Evolutionary conservation across 1,140 invertebrate species (phyloP).

Genomic region (Drosophila lacteicornis): DNA sequence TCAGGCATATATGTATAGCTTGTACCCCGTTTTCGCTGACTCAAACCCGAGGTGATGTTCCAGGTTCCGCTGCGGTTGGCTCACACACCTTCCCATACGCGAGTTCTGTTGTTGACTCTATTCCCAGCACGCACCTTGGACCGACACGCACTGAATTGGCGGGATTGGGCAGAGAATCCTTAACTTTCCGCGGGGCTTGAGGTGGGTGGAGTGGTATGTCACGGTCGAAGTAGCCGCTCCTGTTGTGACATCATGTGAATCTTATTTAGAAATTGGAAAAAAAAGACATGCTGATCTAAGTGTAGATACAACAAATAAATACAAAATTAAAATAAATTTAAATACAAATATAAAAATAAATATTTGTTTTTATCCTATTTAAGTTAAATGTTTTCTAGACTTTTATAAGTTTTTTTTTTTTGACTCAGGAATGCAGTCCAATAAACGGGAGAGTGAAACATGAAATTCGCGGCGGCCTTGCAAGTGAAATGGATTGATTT

Average conservation of each 20-base stretch:
- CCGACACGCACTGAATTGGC: background rate
- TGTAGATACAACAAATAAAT: too few relatives aligned
- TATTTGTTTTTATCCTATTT: too few relatives aligned
- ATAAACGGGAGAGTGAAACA: background rate
- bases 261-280: background rate
- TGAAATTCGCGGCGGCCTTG: constrained; percentile 1
- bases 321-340: too few relatives aligned
- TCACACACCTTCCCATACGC: background rate
- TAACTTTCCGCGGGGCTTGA: background rate
- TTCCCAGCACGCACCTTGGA: constrained; percentile 16
- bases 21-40: background rate
- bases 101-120: background rate
- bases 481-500: constrained; percentile 57
- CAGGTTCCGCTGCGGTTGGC: background rate
- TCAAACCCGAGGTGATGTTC: background rate
- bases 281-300: background rate
- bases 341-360: too few relatives aligned
- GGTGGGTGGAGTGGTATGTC: background rate
- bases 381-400: too few relatives aligned
- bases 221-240: constrained; percentile 10
- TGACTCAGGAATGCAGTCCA: too few relatives aligned
- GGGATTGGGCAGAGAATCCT: constrained; percentile 1
- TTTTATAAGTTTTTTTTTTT: too few relatives aligned
- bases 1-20: too few relatives aligned
- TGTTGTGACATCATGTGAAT: constrained; percentile 20